Conservation (phyloP, 2,888 invertebrate genomes). For the Acrobasis repandana region DNA sequence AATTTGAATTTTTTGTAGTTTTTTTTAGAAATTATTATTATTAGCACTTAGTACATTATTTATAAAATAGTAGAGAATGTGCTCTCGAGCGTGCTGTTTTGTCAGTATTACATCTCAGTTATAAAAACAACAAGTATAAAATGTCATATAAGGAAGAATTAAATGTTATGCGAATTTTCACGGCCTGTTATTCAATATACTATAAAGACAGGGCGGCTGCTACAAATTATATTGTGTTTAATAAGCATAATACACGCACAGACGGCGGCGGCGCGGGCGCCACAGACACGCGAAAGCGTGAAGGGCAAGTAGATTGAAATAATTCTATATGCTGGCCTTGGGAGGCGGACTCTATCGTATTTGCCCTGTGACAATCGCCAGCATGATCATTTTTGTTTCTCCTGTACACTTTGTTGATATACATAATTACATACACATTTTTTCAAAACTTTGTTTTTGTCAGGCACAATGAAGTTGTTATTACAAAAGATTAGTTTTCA, state of each 20-base stretch:
- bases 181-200: neutral
- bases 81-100: no score
- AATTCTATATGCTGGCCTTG: conserved; percentile 35
- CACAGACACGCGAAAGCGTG: conserved; percentile 61
- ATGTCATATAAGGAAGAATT: neutral
- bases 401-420: neutral
- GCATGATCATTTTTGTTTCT: neutral
- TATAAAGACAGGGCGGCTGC: neutral
- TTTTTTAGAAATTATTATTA: no score
- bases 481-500: no score
- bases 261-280: no score
- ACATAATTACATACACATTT: no score
- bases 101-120: no score
- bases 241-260: neutral
- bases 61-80: no score
- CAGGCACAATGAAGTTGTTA: no score
- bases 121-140: neutral
- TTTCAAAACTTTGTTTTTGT: no score
- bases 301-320: conserved; percentile 50
- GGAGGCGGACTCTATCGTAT: conserved; percentile 26
- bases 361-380: conserved; percentile 14
- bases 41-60: no score
- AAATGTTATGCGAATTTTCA: neutral
- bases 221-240: neutral
- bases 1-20: no score